A percentile compares a stretch with the other conserved stretches of the same genome.
phyloP scores from a whole-genome alignment of 2,888 invertebrate genomes.

The Poecilobothrus nobilitatus region DNA sequence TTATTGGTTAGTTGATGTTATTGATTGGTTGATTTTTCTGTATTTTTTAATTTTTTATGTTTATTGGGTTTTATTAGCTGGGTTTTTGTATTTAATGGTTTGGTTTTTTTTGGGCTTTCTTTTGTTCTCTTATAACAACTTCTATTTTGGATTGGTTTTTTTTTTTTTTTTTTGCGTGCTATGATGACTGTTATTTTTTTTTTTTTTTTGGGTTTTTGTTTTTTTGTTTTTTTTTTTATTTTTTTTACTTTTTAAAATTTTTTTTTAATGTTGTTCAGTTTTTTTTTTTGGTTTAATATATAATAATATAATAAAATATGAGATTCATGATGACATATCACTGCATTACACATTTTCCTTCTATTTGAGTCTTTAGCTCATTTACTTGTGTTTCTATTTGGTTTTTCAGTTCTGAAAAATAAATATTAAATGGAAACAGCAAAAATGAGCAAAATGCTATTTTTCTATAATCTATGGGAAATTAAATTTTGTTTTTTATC shows the following conservation, averaged over 20 bases:
- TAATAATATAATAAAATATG: constrained; percentile 23
- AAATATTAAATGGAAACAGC: constrained; percentile 45
- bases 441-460: constrained; percentile 37
- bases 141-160: not conserved
- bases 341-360: constrained; percentile 94
- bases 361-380: constrained; percentile 92
- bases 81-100: too few relatives aligned
- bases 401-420: constrained; percentile 88
- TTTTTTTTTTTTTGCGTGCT: not conserved
- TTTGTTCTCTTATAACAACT: not conserved
- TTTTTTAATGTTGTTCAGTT: constrained; percentile 22
- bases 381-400: constrained; percentile 95
- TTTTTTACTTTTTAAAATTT: constrained; percentile 23
- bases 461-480: constrained; percentile 16
- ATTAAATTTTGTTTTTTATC: constrained; percentile 8
- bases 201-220: constrained; percentile 23
- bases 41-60: not conserved
- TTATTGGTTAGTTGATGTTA: not conserved
- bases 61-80: not conserved
- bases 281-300: constrained; percentile 22
- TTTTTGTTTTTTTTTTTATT: constrained; percentile 21
- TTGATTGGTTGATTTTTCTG: not conserved
- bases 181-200: constrained; percentile 16
- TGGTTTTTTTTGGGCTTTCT: too few relatives aligned
- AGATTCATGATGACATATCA: constrained; percentile 52